Evolutionary conservation across 2,797 vertebrate species (phyloP).

Genomic region (Bucorvus abyssinicus): DNA sequence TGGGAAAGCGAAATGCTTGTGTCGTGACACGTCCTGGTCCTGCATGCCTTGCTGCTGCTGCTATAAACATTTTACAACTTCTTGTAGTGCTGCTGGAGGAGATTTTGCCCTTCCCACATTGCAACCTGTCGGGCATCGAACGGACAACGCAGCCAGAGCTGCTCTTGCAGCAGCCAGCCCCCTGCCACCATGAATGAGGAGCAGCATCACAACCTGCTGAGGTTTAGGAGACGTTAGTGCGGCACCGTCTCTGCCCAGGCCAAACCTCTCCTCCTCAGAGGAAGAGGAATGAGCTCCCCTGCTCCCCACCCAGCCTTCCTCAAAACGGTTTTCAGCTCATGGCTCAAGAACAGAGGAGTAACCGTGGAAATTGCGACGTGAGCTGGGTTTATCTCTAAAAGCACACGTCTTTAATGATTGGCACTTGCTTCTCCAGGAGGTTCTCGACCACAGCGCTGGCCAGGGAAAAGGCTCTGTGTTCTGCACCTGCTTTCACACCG

Average conservation of each 20-base stretch:
- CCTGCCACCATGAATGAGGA: background rate
- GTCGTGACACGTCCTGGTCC: background rate
- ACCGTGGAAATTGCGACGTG: fast-evolving
- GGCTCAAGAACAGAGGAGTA: background rate
- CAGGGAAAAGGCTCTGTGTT: too few relatives aligned
- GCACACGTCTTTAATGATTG: background rate
- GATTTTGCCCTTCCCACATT: background rate
- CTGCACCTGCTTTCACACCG: too few relatives aligned
- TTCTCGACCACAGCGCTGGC: too few relatives aligned
- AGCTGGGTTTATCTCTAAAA: background rate
- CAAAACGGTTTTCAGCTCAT: background rate
- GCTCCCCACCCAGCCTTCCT: background rate
- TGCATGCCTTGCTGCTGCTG: background rate
- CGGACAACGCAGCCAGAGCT: fast-evolving
- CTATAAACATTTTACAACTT: background rate
- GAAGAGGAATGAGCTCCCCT: background rate
- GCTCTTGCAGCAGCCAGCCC: background rate
- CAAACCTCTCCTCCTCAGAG: background rate
- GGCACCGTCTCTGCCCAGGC: background rate
- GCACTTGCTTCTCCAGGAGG: background rate
- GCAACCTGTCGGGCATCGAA: background rate
- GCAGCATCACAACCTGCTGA: background rate
- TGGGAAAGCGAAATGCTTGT: background rate
- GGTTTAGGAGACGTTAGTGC: background rate
- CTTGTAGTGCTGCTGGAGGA: background rate